Evolutionary conservation across 2,113 vertebrate genomes (phyloP), one percentile per base, ranked within the genome.

Genomic region (Amblyopsis rosae): DNA sequence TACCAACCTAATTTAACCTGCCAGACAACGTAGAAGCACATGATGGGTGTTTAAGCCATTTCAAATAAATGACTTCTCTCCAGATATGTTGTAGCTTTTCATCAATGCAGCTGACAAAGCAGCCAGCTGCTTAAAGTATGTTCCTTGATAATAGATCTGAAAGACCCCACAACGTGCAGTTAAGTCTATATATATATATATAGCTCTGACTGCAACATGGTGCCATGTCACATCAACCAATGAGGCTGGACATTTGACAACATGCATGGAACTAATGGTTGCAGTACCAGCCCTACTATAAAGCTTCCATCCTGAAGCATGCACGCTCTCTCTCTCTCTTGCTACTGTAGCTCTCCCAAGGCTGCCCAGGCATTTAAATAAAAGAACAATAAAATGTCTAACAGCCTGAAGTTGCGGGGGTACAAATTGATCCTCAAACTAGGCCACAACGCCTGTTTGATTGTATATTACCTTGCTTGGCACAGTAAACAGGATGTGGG

Each of bases 101-200:
- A 12, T 4, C 15, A 41, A 59, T 59, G 35, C 8, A 61, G 59
- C 59, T 10, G 59, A 16, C 35, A 47, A 61, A 46, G 11, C 41
- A 47, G 59, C 11, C 51, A 54, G 51, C 51, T 54, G n/a, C 51
- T 15, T 54, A 47, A 10, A 46, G 49, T 62, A 16, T 47, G 3
- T 56, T 77, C 63, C 69, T 63, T 63, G 63, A 68, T 33, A 45
- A 33, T 15, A 59, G 62, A 72, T 70, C 41, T 56, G 65, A 48
- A 16, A 53, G 59, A 76, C 74, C 71, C 69, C 63, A 77, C 75
- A 72, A 45, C 15, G 12, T 45, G 35, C 6, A 33, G 16, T n/a
- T 33, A 61, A 65, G 70, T 74, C 66, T n/a, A 62, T 76, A 64
- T 78, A 49, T 80, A 49, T 80, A 75, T 61, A 26, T 26, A 26